These are phyloP conservation scores for Myopa testacea DNA, from an alignment of 2,888 invertebrate species.

Conservation along the genomic window DNA sequence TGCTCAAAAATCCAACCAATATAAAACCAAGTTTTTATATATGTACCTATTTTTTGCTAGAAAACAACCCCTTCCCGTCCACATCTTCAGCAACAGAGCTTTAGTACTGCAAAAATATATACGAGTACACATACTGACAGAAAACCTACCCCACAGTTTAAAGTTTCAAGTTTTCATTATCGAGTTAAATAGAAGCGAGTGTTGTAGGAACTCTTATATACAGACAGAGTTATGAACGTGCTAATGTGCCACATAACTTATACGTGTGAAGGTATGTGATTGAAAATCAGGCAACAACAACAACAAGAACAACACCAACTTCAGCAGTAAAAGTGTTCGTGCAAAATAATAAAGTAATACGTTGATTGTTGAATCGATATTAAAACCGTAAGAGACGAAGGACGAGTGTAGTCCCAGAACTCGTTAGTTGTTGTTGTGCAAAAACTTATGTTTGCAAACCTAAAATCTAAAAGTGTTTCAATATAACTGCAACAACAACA, in stretches of 20 bases:
- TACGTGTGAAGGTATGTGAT: slow-evolving; percentile 16
- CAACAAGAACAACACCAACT: slow-evolving; percentile 38
- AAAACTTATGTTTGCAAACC: background rate
- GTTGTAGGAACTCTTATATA: background rate
- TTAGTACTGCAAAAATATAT: background rate
- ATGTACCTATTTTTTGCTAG: background rate
- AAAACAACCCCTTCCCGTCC: no score
- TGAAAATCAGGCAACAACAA: slow-evolving; percentile 4
- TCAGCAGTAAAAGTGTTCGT: slow-evolving; percentile 38
- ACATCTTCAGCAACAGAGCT: background rate
- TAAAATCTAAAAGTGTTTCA: background rate
- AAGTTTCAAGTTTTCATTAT: background rate
- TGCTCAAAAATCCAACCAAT: background rate
- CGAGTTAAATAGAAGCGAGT: background rate
- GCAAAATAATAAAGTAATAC: slow-evolving; percentile 12
- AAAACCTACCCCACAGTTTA: slow-evolving; percentile 33
- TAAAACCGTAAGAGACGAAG: background rate
- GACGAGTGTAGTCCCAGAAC: no score
- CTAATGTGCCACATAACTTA: background rate
- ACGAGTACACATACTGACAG: background rate
- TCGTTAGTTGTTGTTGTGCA: no score
- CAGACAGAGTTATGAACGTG: background rate
- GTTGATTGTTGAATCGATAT: slow-evolving; percentile 32
- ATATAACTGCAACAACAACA: background rate
- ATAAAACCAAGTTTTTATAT: background rate